phyloP scores from a whole-genome alignment of 2,797 vertebrate genomes.

The Martes flavigula region DNA sequence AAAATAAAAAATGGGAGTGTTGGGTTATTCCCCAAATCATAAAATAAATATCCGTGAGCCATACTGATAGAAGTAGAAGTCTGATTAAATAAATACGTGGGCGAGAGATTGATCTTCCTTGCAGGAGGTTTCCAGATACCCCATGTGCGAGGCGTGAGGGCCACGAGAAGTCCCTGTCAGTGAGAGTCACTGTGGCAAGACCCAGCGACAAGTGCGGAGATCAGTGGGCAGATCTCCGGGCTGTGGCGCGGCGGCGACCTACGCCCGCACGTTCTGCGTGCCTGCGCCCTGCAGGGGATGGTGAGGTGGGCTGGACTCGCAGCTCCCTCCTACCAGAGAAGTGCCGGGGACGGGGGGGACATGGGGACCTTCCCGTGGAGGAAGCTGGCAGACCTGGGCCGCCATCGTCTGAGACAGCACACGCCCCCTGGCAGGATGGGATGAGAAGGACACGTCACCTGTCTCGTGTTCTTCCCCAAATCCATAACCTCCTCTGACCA shows the following conservation, averaged over 20 bases:
- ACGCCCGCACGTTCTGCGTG: fast-evolving
- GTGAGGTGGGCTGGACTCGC: neutral
- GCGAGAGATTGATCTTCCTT: neutral
- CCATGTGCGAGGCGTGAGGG: neutral
- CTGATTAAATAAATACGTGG: neutral
- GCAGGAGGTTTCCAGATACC: neutral
- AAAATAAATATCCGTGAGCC: neutral
- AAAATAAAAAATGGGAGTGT: neutral
- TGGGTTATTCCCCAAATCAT: neutral
- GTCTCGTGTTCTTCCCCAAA: neutral
- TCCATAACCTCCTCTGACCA: neutral
- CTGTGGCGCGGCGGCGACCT: fast-evolving
- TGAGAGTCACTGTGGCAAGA: fast-evolving
- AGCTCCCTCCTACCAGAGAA: neutral
- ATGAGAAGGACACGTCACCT: neutral
- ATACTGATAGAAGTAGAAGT: neutral
- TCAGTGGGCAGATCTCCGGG: fast-evolving
- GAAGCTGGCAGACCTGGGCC: neutral
- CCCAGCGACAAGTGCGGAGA: fast-evolving
- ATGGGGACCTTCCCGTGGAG: fast-evolving
- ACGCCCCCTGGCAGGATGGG: neutral
- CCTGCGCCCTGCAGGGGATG: fast-evolving
- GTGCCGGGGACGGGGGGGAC: no score
- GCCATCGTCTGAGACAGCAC: fast-evolving
- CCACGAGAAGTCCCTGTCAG: no score